Percentiles rank a stretch among this genome's conserved stretches.
phyloP scores from a whole-genome alignment of 2,113 vertebrate species.

The Pachyramphus minor region DNA sequence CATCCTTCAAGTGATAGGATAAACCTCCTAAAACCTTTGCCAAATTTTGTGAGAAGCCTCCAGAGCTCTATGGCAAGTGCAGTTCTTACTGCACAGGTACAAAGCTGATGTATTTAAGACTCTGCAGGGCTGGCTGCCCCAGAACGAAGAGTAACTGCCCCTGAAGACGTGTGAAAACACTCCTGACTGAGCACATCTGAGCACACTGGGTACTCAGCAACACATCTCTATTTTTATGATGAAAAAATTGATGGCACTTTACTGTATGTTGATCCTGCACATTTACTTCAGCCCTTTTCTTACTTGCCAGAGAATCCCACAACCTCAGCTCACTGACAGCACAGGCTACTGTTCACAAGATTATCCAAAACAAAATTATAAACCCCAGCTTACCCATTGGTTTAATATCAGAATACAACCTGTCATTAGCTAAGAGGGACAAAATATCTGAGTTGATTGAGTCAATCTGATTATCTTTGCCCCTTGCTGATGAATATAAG shows the following conservation, averaged over 20 bases:
- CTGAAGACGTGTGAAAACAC: background rate
- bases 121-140: background rate
- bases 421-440: background rate
- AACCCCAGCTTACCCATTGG: background rate
- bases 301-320: background rate
- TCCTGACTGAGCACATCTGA: background rate
- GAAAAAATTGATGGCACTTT: background rate
- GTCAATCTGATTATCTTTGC: conserved; percentile 11
- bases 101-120: background rate
- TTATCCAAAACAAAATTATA: background rate
- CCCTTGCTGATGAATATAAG: conserved; percentile 55
- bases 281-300: background rate
- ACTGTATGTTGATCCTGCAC: background rate
- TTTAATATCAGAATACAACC: background rate
- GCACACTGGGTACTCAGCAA: background rate
- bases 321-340: background rate
- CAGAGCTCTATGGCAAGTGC: background rate
- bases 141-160: background rate
- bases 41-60: background rate
- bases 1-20: background rate
- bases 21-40: background rate
- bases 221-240: background rate
- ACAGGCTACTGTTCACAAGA: background rate
- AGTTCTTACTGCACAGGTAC: background rate
- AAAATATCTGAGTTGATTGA: background rate